Base-by-base conservation (phyloP, 2,888 invertebrate species). In the Rhogogaster chlorosoma region DNA sequence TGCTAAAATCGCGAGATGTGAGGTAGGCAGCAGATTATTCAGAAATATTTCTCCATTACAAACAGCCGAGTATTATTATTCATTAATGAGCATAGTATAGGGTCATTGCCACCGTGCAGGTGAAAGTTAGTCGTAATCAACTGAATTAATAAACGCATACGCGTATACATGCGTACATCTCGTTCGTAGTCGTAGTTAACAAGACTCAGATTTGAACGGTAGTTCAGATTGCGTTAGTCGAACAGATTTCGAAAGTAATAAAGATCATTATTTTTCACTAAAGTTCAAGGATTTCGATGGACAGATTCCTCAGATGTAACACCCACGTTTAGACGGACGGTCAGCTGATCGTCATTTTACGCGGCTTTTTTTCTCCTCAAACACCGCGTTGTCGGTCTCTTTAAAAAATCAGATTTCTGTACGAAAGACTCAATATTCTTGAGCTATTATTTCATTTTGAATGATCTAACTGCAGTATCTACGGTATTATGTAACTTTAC, bases 1-100 rank as follows among this genome's bases (percentile, higher is more conserved):
- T 83, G 87, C 84, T 83, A 90, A 87, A 88, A 87, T 89, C 7
- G 87, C 86, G n/a, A 89, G 85, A 84, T 86, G 75, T 84, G 90
- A 91, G 91, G 91, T 91, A 90, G 71, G 86, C 18, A 83, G 84
- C 83, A 10, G 7, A 53, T 77, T 29, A 77, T 12, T 53, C 15
- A 85, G 12, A 32, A 61, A 77, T 61, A 29, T 32, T 73, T 3
- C 29, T 84, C 32, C 26, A 38, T 45, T 1, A 26, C 57, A 26
- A 18, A 80, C 22, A 57, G 45, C 22, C 0, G 10, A 26, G 10
- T n/a, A 12, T 38, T n/a, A 22, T 38, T 75, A 75, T 42, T 15
- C 36, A 36, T 70, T 70, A n/a, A 75, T 22, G 12, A 45, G 5
- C 36, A 36, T 32, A 70, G 42, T 36, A 53, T 29, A 29, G 77